Evolutionary conservation across 2,113 vertebrate genomes (phyloP).

Genomic region (Channa argus): DNA sequence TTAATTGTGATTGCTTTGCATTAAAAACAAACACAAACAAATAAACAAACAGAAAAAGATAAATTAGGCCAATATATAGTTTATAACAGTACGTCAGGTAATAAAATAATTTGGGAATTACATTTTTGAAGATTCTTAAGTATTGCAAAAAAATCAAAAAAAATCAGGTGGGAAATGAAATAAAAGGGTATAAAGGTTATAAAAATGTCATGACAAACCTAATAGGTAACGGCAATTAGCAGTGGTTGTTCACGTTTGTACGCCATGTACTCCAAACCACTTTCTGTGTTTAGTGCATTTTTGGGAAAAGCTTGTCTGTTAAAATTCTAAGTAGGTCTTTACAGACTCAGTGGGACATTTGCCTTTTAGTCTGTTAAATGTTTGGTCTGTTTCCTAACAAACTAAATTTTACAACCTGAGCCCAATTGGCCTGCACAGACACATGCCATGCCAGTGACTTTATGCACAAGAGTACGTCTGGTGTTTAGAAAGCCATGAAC

Average conservation of each 20-base stretch:
- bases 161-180: too few relatives aligned
- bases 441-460: slow-evolving; percentile 53
- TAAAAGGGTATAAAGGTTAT: too few relatives aligned
- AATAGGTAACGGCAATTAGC: not conserved
- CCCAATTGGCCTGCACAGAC: slow-evolving; percentile 54
- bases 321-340: slow-evolving; percentile 36
- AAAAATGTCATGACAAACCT: not conserved
- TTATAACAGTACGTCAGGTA: too few relatives aligned
- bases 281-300: slow-evolving; percentile 19
- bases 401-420: slow-evolving; percentile 60
- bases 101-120: too few relatives aligned
- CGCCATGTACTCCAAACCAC: not conserved
- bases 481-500: slow-evolving; percentile 41
- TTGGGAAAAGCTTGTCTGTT: slow-evolving; percentile 28
- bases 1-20: too few relatives aligned
- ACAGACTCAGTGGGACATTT: slow-evolving; percentile 56
- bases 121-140: too few relatives aligned
- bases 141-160: too few relatives aligned
- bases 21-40: too few relatives aligned
- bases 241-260: not conserved
- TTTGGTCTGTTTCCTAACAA: slow-evolving; percentile 67
- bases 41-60: too few relatives aligned
- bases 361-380: slow-evolving; percentile 61
- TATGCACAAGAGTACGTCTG: slow-evolving; percentile 7
- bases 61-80: too few relatives aligned